Percentiles rank a stretch among this genome's conserved stretches.
Conservation (phyloP, 2,888 invertebrate species). For the Priocnemis perturbator region DNA sequence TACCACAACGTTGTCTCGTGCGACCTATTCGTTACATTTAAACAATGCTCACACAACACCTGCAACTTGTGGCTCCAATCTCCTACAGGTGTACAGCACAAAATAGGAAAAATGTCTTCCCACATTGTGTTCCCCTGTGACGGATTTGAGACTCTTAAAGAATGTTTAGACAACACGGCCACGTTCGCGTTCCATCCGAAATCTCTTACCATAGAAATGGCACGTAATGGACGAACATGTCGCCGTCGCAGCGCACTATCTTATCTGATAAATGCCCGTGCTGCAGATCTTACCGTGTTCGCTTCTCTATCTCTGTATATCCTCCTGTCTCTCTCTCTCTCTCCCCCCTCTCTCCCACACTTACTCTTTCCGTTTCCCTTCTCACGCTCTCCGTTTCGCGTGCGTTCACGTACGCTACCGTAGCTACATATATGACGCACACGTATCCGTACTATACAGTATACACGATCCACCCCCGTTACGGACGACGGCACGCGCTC, state of each 20-base stretch:
- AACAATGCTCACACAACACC: no score
- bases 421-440: conserved; percentile 16
- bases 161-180: conserved; percentile 13
- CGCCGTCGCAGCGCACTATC: conserved; percentile 21
- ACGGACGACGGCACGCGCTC: conserved; percentile 32
- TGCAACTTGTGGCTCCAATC: no score
- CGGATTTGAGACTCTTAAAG: no score
- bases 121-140: no score
- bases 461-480: conserved; percentile 8
- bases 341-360: conserved; percentile 4
- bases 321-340: conserved; percentile 8
- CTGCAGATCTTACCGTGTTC: conserved; percentile 28
- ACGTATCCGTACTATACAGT: conserved; percentile 1
- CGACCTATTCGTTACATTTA: no score
- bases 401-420: not conserved
- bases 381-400: not conserved
- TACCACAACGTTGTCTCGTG: no score
- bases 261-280: conserved; percentile 43
- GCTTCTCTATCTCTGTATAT: not conserved
- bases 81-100: no score
- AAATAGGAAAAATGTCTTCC: no score
- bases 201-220: conserved; percentile 34
- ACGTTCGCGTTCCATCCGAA: not conserved
- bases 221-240: conserved; percentile 18
- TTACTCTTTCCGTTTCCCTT: not conserved